These are phyloP conservation scores for Chrysocyon brachyurus DNA, from an alignment of 2,797 vertebrate species.

Conservation along the genomic window DNA sequence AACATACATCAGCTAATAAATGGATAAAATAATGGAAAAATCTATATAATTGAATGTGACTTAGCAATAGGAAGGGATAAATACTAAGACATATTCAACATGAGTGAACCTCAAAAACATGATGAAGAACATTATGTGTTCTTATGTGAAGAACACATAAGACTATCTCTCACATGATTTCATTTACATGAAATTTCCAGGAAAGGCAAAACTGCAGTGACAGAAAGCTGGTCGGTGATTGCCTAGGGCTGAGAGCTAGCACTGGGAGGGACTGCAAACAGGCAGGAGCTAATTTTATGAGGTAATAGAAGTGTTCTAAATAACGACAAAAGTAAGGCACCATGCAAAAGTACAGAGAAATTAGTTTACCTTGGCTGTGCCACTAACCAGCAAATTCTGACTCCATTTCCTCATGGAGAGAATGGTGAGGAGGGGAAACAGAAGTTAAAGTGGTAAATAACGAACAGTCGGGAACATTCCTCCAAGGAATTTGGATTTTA, in stretches of 20 bases:
- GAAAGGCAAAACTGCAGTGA: neutral
- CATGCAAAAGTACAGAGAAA: neutral
- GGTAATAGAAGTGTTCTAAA: neutral
- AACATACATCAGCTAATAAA: neutral
- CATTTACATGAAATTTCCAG: neutral
- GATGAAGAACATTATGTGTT: neutral
- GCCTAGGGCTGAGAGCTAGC: neutral
- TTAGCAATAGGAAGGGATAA: neutral
- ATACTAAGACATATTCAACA: neutral
- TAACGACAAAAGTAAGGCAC: neutral
- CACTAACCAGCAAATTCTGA: neutral
- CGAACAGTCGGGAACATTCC: neutral
- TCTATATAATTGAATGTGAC: neutral
- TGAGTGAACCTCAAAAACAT: constrained; percentile 16
- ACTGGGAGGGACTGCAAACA: neutral
- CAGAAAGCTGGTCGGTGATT: neutral
- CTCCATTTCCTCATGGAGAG: neutral
- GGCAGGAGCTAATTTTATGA: neutral
- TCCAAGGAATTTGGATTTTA: neutral
- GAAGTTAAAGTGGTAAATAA: neutral
- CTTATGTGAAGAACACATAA: neutral
- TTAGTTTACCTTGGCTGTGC: neutral
- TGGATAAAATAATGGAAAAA: neutral
- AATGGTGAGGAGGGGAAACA: neutral
- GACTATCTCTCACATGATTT: neutral